These are phyloP conservation scores for Nemotelus pantherinus DNA, from an alignment of 2,888 invertebrate genomes.

Conservation along the genomic window DNA sequence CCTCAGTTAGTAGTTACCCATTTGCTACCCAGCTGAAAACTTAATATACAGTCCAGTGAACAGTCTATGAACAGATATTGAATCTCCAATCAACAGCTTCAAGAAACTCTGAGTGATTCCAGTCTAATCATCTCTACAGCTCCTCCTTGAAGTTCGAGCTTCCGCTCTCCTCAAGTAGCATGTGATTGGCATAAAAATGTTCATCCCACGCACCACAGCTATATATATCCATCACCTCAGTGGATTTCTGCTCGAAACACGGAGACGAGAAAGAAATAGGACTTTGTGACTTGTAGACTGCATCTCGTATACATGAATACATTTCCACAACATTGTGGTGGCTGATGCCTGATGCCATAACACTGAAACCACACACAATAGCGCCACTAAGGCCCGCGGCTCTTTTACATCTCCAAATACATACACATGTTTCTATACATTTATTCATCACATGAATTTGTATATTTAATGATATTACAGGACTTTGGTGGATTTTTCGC, in stretches of 20 bases:
- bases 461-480: neutral
- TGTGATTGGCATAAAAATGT: too few species aligned
- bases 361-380: conserved; percentile 8
- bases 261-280: neutral
- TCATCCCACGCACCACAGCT: too few species aligned
- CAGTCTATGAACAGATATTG: conserved; percentile 11
- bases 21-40: too few species aligned
- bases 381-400: conserved; percentile 1
- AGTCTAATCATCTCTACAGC: too few species aligned
- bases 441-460: neutral
- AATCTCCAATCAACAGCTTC: neutral
- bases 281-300: neutral
- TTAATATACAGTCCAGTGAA: too few species aligned
- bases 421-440: neutral
- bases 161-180: too few species aligned
- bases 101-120: too few species aligned
- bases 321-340: too few species aligned
- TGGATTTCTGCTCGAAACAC: neutral
- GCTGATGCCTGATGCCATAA: too few species aligned
- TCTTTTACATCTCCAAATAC: conserved; percentile 3
- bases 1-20: too few species aligned
- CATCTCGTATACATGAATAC: neutral
- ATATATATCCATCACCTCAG: too few species aligned
- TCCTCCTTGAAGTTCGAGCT: too few species aligned
- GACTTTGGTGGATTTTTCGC: neutral